Evolutionary conservation across 1,140 invertebrate species (phyloP).

Genomic region (Fopius arisanus): DNA sequence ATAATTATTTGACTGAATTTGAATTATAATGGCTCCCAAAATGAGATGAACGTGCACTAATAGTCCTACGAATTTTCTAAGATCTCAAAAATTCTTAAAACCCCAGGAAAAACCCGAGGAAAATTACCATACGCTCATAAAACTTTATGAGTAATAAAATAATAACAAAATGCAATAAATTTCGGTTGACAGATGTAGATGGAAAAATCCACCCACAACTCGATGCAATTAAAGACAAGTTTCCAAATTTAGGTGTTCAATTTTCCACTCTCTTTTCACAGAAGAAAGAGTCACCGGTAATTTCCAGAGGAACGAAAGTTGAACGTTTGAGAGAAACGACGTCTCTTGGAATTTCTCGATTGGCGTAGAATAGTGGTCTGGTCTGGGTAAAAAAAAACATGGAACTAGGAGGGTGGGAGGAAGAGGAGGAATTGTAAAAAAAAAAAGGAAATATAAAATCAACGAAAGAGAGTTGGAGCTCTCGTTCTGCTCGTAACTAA

Average conservation of each 20-base stretch:
- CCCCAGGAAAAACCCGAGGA: too few species aligned
- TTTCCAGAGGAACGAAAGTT: not conserved
- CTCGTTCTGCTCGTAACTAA: not conserved
- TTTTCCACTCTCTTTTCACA: not conserved
- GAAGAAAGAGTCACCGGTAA: not conserved
- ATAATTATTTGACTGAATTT: too few species aligned
- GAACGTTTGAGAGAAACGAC: not conserved
- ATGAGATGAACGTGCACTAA: too few species aligned
- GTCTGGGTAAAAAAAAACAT: not conserved
- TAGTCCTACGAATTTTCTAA: too few species aligned
- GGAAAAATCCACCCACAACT: too few species aligned
- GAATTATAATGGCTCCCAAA: too few species aligned
- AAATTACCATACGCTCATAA: too few species aligned
- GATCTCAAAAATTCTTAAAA: too few species aligned
- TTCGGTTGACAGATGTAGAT: too few species aligned
- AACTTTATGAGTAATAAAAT: too few species aligned
- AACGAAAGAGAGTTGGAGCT: not conserved
- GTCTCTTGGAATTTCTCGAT: not conserved
- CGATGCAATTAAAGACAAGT: not conserved
- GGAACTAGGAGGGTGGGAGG: not conserved
- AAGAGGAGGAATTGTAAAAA: not conserved
- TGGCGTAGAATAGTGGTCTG: not conserved
- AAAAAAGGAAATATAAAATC: not conserved
- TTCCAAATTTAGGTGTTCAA: not conserved
- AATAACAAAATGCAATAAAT: too few species aligned